These are phyloP conservation scores for Ondatra zibethicus DNA, from an alignment of 2,113 vertebrate species.

Conservation along the genomic window DNA sequence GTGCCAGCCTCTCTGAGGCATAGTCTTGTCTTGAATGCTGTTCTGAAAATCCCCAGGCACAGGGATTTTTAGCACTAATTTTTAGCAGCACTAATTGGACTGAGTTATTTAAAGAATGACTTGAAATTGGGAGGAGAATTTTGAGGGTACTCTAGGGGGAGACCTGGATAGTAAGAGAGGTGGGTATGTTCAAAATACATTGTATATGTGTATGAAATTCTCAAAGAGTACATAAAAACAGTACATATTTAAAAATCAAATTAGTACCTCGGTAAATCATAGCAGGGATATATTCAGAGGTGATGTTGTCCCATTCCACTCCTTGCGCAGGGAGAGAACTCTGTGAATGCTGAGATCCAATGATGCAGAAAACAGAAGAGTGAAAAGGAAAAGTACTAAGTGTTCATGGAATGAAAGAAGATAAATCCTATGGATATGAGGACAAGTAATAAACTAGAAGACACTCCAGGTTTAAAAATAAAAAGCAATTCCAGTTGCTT, in stretches of 20 bases:
- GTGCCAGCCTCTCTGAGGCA: neutral
- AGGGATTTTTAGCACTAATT: no score
- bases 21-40: neutral
- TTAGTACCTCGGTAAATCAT: neutral
- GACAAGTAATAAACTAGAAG: constrained; percentile 17
- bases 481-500: constrained; percentile 30
- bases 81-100: neutral
- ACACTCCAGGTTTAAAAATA: neutral
- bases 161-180: no score
- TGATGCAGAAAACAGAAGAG: neutral
- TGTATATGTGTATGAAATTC: neutral
- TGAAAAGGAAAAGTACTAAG: neutral
- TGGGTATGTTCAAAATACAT: neutral
- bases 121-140: neutral
- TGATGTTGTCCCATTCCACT: neutral
- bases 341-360: neutral
- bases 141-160: no score
- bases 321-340: neutral
- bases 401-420: constrained; percentile 24
- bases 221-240: neutral
- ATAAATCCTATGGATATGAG: neutral
- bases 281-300: neutral
- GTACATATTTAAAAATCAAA: neutral
- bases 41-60: neutral
- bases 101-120: neutral